Base-by-base conservation (phyloP, 37 sponge, comb jelly and placozoan genomes). In the Spongilla lacustris region DNA sequence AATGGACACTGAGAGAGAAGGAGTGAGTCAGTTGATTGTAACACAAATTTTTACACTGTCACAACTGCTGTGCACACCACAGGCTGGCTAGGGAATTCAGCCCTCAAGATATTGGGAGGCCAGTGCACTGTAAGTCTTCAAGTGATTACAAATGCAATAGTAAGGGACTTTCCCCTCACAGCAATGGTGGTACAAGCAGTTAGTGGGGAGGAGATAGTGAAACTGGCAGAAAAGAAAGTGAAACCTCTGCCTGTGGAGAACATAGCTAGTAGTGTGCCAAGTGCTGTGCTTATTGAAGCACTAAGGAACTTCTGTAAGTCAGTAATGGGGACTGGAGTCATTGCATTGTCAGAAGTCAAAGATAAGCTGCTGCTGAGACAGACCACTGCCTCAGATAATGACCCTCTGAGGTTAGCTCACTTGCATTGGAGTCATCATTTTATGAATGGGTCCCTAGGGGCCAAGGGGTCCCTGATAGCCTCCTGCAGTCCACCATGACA, bases 1-100 rank as follows among this genome's bases (percentile, higher is more conserved):
- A 71, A 41, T 81, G 90, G 90, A 58, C 30, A 13, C 83, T 58
- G 73, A 82, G 83, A 69, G 41, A 76, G 19, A 68, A 74, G 68
- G 84, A 89, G 89, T 89, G 84, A 89, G 89, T 89, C 26, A 73
- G 89, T 76, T 32, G 35, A 49, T 49, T 79, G n/a, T 9, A 4
- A 70, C 32, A 33, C 12, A n/a, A 24, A 21, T 1, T 21, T 5
- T 72, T 72, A 28, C 73, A 72, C 2, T 36, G 49, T 41, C 27
- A 36, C 17, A 38, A 14, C 76, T 75, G 34, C 32, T 25, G 21
- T 30, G 41, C n/a, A 14, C 17, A 6, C 5, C n/a, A 1, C 36
- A 75, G 36, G 32, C 35, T 75, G 76, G 24, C 76, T 19, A 75
- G 10, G 36, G 76, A 75, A 30, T 58, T 58, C 58, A 58, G 19